Evolutionary conservation across 2,888 invertebrate genomes (phyloP).

Genomic region (Drosophila helvetica): DNA sequence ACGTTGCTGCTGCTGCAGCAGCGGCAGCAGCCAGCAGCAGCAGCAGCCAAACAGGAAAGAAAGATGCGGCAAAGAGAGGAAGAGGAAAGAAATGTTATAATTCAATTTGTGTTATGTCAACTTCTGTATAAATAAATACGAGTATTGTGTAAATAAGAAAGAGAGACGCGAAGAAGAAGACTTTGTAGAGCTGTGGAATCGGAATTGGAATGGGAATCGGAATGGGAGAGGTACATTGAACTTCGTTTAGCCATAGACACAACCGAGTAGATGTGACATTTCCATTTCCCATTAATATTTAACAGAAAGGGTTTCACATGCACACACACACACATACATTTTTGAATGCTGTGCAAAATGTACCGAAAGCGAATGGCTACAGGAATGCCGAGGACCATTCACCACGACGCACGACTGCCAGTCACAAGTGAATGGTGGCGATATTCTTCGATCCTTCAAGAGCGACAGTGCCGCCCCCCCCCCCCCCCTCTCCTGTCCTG

Average conservation of each 20-base stretch:
- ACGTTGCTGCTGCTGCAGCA: slow-evolving; percentile 33
- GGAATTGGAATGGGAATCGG: slow-evolving; percentile 1
- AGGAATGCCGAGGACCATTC: neutral
- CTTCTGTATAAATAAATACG: slow-evolving; percentile 37
- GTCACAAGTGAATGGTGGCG: neutral
- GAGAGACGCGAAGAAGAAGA: neutral
- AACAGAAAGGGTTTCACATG: too few species aligned
- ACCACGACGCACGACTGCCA: neutral
- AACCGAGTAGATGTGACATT: slow-evolving; percentile 2
- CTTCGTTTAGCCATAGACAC: slow-evolving; percentile 14
- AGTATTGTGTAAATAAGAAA: slow-evolving; percentile 1
- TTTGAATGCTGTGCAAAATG: too few species aligned
- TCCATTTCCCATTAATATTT: too few species aligned
- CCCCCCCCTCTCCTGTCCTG: neutral
- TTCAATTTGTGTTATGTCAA: slow-evolving; percentile 64
- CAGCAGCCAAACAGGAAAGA: slow-evolving; percentile 8
- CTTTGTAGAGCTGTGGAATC: slow-evolving; percentile 30
- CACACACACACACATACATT: too few species aligned
- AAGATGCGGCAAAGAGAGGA: slow-evolving; percentile 6
- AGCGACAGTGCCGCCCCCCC: neutral
- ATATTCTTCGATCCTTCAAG: neutral
- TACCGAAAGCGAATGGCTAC: too few species aligned
- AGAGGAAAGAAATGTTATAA: slow-evolving; percentile 52
- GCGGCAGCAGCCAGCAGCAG: slow-evolving; percentile 2
- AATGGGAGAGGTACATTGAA: slow-evolving; percentile 34